phyloP scores from a whole-genome alignment of 2,888 invertebrate genomes.

The Drosophila monieri region DNA sequence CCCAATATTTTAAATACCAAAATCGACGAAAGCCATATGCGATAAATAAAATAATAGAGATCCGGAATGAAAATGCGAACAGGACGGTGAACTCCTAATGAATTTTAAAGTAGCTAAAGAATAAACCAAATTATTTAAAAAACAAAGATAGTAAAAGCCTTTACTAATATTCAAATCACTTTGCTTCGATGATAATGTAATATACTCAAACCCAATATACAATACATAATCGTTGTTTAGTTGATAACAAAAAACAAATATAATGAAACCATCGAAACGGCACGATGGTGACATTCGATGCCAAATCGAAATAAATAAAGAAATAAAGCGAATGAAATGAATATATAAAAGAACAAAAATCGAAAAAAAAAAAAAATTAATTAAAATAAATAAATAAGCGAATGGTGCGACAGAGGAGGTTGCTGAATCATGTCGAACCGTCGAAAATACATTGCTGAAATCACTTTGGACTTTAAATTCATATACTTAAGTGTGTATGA shows the following conservation, averaged over 20 bases:
- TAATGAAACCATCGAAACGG: conserved; percentile 37
- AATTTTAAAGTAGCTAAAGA: conserved; percentile 73
- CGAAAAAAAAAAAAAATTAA: conserved; percentile 32
- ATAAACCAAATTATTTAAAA: conserved; percentile 65
- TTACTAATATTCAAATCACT: conserved; percentile 71
- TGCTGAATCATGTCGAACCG: conserved; percentile 75
- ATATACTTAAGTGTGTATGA: conserved; percentile 36
- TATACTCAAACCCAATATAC: conserved; percentile 69
- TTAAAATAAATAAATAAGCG: conserved; percentile 44
- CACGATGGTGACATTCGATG: conserved; percentile 33
- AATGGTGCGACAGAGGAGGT: conserved; percentile 78
- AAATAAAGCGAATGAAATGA: conserved; percentile 9
- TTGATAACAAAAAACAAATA: conserved; percentile 56
- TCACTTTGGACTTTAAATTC: conserved; percentile 66
- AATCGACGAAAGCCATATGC: conserved; percentile 16
- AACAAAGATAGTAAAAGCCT: conserved; percentile 75
- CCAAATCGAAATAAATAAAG: conserved; percentile 45
- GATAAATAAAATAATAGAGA: conserved; percentile 24
- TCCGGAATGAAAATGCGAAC: conserved; percentile 49
- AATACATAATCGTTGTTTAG: conserved; percentile 67
- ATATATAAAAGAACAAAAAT: conserved; percentile 39
- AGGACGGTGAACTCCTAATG: conserved; percentile 77
- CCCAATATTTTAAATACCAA: conserved; percentile 6
- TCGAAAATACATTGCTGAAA: conserved; percentile 76
- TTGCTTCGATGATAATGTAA: conserved; percentile 77